Base-by-base conservation (phyloP, 2,888 invertebrate genomes). In the Pediacus dermestoides region DNA sequence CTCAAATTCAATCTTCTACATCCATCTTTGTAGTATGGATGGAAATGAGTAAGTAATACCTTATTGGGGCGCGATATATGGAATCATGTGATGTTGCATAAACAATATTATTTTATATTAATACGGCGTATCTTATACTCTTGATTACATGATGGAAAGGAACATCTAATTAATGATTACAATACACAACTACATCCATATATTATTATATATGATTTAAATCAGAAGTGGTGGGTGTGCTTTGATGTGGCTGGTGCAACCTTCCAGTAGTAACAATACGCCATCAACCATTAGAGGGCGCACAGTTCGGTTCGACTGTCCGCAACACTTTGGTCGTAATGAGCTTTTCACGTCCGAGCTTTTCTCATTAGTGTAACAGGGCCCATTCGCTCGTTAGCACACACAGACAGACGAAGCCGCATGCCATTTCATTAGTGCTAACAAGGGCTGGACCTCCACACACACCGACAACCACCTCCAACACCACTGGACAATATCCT, bases 321-420 rank as follows among this genome's bases (percentile, higher is more conserved):
- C 61, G 52, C 58, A 60, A 60, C 64, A 65, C 63, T 62, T 61
- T 59, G 55, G 50, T 10, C 55, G 61, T 66, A 66, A 66, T 66
- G 65, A 66, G 65, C 63, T 63, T 64, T 63, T 61, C 62, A 60
- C 64, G 63, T 63, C 61, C 64, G 60, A 65, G 66, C 63, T 65
- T 65, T 65, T 64, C 66, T 66, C 67, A 67, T 67, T 67, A 67
- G 64, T 62, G 64, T 64, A 64, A 64, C 63, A 63, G 64, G 59
- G 61, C n/a, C 60, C 57, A 60, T 62, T 62, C 60, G 61, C 63
- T 65, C 65, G 64, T 64, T 64, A 64, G 60, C 53, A 46, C 47
- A 42, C 52, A 48, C 54, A 55, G 55, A 52, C 50, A 52, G 53
- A 58, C 54, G 42, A 43, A 46, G 56, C 63, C 66, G 60, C 64